Conservation (phyloP, 2,888 invertebrate genomes). For the Caenorhabditis wallacei region DNA sequence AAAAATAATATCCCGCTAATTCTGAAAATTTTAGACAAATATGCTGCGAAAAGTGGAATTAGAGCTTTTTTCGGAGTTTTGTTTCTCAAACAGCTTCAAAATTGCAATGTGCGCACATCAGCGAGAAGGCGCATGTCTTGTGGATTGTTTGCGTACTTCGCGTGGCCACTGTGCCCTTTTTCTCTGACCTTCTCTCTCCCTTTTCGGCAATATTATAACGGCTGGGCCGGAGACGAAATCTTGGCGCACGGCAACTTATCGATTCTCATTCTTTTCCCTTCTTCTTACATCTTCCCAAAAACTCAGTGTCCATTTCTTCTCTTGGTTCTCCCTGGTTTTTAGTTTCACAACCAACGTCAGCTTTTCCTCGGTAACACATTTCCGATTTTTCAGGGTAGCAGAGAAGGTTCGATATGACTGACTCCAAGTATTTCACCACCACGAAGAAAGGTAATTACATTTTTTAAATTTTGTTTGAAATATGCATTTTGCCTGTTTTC, state of each 20-base stretch:
- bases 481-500: constrained; percentile 32
- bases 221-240: constrained; percentile 21
- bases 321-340: background rate
- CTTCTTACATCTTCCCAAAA: constrained; percentile 11
- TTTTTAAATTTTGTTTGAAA: background rate
- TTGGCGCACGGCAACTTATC: constrained; percentile 32
- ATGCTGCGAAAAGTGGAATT: too few species aligned
- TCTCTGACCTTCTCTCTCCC: constrained; percentile 37
- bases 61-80: too few species aligned
- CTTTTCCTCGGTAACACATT: background rate
- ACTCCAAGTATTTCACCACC: constrained; percentile 99
- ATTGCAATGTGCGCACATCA: background rate
- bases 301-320: constrained; percentile 12
- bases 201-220: constrained; percentile 25
- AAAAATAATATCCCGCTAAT: too few species aligned
- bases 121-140: constrained; percentile 3
- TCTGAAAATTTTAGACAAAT: too few species aligned
- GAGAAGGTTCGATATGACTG: constrained; percentile 89
- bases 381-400: constrained; percentile 19
- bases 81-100: too few species aligned
- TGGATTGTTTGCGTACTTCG: constrained; percentile 4
- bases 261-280: constrained; percentile 9
- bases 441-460: constrained; percentile 91
- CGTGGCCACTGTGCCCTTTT: constrained; percentile 50
- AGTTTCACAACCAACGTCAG: background rate